Evolutionary conservation across 2,113 vertebrate genomes (phyloP).

Genomic region (Ammodramus savannarum): DNA sequence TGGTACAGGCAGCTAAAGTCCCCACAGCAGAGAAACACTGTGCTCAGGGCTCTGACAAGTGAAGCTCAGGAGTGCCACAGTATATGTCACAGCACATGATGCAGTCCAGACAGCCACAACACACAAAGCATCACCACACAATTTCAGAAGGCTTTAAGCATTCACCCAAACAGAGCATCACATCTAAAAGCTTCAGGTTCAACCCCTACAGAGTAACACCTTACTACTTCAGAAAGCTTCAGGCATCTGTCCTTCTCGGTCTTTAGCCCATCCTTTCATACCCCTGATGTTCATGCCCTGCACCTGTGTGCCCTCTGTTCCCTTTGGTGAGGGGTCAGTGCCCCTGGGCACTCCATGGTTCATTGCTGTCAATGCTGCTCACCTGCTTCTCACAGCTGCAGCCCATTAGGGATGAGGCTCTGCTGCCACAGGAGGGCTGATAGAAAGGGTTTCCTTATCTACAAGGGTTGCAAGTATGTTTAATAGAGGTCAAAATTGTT

Average conservation of each 20-base stretch:
- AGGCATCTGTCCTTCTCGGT: too few relatives aligned
- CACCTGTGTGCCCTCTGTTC: background rate
- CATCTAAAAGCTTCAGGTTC: background rate
- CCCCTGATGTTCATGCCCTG: background rate
- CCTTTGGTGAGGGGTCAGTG: background rate
- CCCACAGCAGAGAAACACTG: background rate
- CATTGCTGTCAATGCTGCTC: background rate
- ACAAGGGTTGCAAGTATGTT: background rate
- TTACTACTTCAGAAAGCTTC: fast-evolving
- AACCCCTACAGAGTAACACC: background rate
- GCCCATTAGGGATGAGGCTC: background rate
- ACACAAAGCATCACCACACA: background rate
- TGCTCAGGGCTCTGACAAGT: background rate
- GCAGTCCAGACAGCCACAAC: background rate
- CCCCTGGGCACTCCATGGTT: background rate
- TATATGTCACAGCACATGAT: background rate
- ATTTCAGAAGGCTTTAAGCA: background rate
- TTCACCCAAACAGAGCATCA: background rate
- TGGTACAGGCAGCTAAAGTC: background rate
- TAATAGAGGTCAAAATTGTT: background rate
- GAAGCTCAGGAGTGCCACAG: background rate
- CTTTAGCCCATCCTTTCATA: background rate
- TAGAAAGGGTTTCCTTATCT: background rate
- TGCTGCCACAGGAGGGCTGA: background rate
- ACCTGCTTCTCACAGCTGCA: background rate